These are phyloP conservation scores for Chrysaora quinquecirrha DNA, from an alignment of 30 jellyfish, hydroid and myxozoan genomes.

Conservation along the genomic window DNA sequence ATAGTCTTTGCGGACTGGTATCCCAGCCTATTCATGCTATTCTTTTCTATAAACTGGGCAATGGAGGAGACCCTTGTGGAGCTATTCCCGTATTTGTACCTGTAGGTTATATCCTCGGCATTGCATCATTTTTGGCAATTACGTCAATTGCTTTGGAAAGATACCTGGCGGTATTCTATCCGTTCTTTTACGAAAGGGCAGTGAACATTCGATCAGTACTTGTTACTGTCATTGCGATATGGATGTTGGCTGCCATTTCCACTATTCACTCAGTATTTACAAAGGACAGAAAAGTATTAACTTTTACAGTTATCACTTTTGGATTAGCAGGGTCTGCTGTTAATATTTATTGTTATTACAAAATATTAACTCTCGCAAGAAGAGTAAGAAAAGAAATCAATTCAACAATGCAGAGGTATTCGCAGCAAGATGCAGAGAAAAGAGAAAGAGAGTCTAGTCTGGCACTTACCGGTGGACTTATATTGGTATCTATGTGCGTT, in stretches of 20 bases:
- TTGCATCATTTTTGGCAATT: not conserved
- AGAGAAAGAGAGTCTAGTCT: not conserved
- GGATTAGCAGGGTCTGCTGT: not conserved
- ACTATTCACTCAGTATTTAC: not conserved
- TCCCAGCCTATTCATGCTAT: not conserved
- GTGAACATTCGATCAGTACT: not conserved
- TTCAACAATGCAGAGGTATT: too few species aligned
- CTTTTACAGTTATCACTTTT: not conserved
- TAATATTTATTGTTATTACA: not conserved
- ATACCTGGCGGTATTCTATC: not conserved
- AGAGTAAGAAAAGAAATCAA: not conserved
- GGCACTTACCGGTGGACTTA: not conserved
- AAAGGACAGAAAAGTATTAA: not conserved
- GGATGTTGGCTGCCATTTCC: not conserved
- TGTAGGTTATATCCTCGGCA: not conserved
- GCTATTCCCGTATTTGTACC: not conserved
- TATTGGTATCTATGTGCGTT: too few species aligned
- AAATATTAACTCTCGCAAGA: not conserved
- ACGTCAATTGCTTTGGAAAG: not conserved
- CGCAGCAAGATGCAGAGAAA: too few species aligned
- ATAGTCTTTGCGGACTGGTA: not conserved
- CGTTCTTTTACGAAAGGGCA: too few species aligned
- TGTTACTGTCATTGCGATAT: not conserved
- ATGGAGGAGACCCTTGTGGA: not conserved
- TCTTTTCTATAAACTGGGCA: not conserved